Conservation (phyloP, 2,888 invertebrate genomes). For the Augochlorella aurata region DNA sequence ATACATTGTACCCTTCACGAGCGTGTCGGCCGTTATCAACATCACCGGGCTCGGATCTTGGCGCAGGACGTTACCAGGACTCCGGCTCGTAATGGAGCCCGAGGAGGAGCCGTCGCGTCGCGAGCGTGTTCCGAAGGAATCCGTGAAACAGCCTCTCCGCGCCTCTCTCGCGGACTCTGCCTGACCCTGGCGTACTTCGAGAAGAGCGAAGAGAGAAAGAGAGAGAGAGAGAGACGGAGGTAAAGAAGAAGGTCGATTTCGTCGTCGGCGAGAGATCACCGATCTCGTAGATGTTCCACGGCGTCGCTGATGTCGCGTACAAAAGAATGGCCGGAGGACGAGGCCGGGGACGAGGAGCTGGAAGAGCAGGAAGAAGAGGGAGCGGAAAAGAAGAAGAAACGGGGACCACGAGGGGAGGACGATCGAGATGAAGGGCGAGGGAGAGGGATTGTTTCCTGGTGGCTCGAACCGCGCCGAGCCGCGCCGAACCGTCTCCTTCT, state of each 20-base stretch:
- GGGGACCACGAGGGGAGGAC: constrained; percentile 33
- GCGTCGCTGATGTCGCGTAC: constrained; percentile 69
- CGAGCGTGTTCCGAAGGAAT: constrained; percentile 58
- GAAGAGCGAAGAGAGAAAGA: too few relatives aligned
- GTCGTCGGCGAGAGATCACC: constrained; percentile 62
- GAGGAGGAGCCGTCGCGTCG: constrained; percentile 22
- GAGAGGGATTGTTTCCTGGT: constrained; percentile 72
- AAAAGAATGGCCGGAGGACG: constrained; percentile 48
- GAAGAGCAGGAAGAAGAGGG: constrained; percentile 45
- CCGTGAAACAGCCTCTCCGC: constrained; percentile 49
- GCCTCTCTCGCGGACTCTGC: constrained; percentile 25
- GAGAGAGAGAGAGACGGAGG: too few relatives aligned
- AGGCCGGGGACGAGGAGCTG: constrained; percentile 40
- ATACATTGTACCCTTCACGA: constrained; percentile 42
- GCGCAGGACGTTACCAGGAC: constrained; percentile 36
- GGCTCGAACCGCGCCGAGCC: constrained; percentile 57
- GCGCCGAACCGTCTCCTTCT: constrained; percentile 6
- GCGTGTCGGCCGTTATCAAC: constrained; percentile 57
- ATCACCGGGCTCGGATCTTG: constrained; percentile 44
- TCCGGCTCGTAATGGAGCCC: constrained; percentile 53
- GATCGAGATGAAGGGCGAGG: constrained; percentile 50
- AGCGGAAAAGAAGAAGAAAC: constrained; percentile 52
- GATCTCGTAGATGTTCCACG: constrained; percentile 70
- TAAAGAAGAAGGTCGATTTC: constrained; percentile 53
- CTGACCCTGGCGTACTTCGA: not conserved